Evolutionary conservation across 1,140 invertebrate genomes (phyloP).

Genomic region (Apocrypta bakeri): DNA sequence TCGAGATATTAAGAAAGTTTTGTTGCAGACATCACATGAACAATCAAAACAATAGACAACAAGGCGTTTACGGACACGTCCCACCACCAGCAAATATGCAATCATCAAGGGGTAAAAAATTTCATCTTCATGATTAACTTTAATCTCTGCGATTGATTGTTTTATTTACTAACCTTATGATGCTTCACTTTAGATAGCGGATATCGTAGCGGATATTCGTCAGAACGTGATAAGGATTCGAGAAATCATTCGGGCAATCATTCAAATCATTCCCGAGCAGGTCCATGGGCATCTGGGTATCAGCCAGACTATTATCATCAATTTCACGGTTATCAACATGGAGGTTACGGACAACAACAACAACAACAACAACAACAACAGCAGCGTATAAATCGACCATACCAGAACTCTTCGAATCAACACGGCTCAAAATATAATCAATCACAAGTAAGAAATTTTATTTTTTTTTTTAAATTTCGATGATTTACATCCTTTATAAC

Average conservation of each 20-base stretch:
- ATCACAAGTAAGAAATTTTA: constrained; percentile 16
- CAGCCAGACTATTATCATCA: neutral
- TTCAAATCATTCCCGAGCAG: neutral
- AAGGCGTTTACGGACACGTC: constrained; percentile 62
- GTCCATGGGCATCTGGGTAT: constrained; percentile 40
- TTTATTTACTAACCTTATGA: neutral
- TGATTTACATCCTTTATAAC: neutral
- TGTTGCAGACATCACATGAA: constrained; percentile 62
- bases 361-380: neutral
- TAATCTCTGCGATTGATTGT: neutral
- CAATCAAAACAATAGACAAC: constrained; percentile 52
- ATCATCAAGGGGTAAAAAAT: constrained; percentile 55
- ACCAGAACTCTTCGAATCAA: constrained; percentile 16
- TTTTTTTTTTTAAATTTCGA: neutral
- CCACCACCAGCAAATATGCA: constrained; percentile 60
- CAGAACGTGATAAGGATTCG: constrained; percentile 5
- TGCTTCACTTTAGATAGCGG: neutral
- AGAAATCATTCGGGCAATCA: constrained; percentile 2
- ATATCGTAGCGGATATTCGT: constrained; percentile 21
- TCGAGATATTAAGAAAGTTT: neutral
- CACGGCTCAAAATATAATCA: constrained; percentile 28
- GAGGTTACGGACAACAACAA: constrained; percentile 8
- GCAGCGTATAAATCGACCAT: neutral
- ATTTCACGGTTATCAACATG: constrained; percentile 20
- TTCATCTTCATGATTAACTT: neutral